Conservation (phyloP, 2,797 vertebrate species). For the Lagocephalus sceleratus region DNA sequence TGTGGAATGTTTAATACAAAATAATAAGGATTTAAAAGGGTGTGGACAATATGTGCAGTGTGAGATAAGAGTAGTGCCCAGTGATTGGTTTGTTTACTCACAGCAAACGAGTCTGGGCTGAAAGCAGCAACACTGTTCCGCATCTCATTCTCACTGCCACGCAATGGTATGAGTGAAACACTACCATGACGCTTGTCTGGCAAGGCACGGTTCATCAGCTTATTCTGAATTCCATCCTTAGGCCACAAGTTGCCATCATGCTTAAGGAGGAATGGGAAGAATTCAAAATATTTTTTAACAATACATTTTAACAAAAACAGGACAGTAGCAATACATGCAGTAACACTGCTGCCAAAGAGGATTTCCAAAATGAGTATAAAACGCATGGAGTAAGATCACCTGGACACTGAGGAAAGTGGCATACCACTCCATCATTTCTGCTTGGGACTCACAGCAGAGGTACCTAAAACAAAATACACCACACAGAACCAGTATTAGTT, state of each 20-base stretch:
- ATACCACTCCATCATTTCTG: slow-evolving; percentile 90
- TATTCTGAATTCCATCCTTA: slow-evolving; percentile 71
- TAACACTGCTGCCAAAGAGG: too few relatives aligned
- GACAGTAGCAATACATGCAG: too few relatives aligned
- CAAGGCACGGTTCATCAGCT: slow-evolving; percentile 53
- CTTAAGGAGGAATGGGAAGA: slow-evolving; percentile 46
- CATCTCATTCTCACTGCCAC: slow-evolving; percentile 94
- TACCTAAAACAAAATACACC: slow-evolving; percentile 77
- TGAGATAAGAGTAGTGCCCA: not conserved
- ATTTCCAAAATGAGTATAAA: not conserved
- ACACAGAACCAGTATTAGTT: slow-evolving; percentile 5
- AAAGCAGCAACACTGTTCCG: slow-evolving; percentile 92
- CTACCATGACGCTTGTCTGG: slow-evolving; percentile 85
- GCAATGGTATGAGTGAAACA: slow-evolving; percentile 89
- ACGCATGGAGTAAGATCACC: slow-evolving; percentile 65
- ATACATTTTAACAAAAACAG: not conserved
- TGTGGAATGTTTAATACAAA: too few relatives aligned
- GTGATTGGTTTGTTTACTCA: slow-evolving; percentile 82
- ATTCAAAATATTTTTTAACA: slow-evolving; percentile 6
- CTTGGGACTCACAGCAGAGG: slow-evolving; percentile 87
- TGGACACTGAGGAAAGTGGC: slow-evolving; percentile 89
- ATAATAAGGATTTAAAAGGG: slow-evolving; percentile 21
- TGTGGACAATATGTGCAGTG: slow-evolving; percentile 50
- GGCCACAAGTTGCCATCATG: slow-evolving; percentile 84
- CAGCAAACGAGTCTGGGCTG: slow-evolving; percentile 83